These are phyloP conservation scores for Syngnathus scovelli DNA, from an alignment of 2,113 vertebrate species.

Conservation along the genomic window DNA sequence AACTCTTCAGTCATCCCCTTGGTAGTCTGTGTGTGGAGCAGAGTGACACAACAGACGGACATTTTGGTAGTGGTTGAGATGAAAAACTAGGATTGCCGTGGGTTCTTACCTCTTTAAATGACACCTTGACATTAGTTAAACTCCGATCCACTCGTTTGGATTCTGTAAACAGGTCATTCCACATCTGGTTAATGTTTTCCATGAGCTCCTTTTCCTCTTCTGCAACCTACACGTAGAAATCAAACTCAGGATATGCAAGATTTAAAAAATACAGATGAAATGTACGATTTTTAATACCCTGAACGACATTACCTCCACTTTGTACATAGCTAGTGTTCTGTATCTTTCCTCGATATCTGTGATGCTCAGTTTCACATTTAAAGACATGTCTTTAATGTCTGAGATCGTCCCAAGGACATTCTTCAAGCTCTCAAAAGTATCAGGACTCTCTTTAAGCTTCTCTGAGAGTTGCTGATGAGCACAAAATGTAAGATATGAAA, in stretches of 20 bases:
- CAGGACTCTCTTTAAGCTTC: constrained; percentile 72
- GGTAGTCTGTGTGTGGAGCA: constrained; percentile 70
- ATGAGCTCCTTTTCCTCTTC: constrained; percentile 72
- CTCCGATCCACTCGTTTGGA: constrained; percentile 71
- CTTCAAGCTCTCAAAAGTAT: constrained; percentile 80
- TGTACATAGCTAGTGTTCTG: constrained; percentile 81
- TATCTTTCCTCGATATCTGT: constrained; percentile 83
- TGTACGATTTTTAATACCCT: neutral
- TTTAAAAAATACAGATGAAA: neutral
- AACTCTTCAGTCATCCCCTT: constrained; percentile 72
- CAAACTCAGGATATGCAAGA: neutral
- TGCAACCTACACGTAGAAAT: constrained; percentile 60
- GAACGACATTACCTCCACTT: constrained; percentile 69
- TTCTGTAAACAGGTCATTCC: constrained; percentile 76
- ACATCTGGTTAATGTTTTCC: constrained; percentile 63
- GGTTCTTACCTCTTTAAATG: constrained; percentile 78
- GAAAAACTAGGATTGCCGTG: neutral
- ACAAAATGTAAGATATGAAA: neutral
- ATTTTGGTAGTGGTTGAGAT: constrained; percentile 2
- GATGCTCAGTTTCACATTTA: constrained; percentile 79
- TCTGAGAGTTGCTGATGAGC: constrained; percentile 65
- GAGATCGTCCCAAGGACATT: constrained; percentile 81
- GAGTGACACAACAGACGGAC: neutral
- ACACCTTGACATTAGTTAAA: constrained; percentile 78
- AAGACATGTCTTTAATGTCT: constrained; percentile 74